These are phyloP conservation scores for Meghimatium bilineatum DNA, from an alignment of 2,888 invertebrate species.

Conservation along the genomic window DNA sequence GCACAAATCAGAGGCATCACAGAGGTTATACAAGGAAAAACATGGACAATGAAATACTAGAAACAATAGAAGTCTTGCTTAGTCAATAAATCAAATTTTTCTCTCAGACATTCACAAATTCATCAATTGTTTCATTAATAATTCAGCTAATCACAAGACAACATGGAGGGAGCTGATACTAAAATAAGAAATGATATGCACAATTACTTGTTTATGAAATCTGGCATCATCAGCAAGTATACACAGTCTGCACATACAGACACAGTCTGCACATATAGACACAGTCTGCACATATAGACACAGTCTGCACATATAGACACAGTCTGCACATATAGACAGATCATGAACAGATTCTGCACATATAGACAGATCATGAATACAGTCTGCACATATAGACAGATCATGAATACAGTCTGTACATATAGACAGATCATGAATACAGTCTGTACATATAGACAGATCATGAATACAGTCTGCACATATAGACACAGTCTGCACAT, in stretches of 20 bases:
- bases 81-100: too few relatives aligned
- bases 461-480: background rate
- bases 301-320: background rate
- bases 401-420: background rate
- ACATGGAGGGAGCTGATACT: background rate
- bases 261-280: background rate
- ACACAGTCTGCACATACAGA: background rate
- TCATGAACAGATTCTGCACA: background rate
- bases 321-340: background rate
- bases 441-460: background rate
- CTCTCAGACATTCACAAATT: too few relatives aligned
- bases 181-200: background rate
- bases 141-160: too few relatives aligned
- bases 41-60: too few relatives aligned
- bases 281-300: background rate
- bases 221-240: background rate
- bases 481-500: background rate
- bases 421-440: too few relatives aligned
- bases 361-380: too few relatives aligned
- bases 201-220: background rate
- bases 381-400: background rate
- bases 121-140: too few relatives aligned
- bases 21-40: too few relatives aligned
- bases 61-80: too few relatives aligned
- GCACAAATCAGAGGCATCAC: too few relatives aligned